Percentiles rank a stretch among this genome's conserved stretches.
These are phyloP conservation scores for Coregonus ussuriensis DNA, from an alignment of 2,797 vertebrate species.

Conservation along the genomic window DNA sequence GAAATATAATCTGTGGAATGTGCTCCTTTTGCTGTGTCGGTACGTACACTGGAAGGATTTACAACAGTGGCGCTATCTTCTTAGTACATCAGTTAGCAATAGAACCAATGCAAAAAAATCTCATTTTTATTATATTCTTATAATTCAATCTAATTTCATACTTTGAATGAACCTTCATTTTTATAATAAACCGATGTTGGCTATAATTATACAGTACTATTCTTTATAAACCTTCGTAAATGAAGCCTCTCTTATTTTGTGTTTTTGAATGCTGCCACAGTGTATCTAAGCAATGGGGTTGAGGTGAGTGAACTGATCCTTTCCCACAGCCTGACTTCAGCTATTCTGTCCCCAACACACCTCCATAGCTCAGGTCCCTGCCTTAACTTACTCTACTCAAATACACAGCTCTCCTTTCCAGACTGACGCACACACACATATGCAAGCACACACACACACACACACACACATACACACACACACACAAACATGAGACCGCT, in stretches of 20 bases:
- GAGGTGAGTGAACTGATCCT: background rate
- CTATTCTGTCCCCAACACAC: background rate
- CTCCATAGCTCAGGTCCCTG: slow-evolving; percentile 16
- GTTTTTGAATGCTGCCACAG: background rate
- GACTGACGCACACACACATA: slow-evolving; percentile 26
- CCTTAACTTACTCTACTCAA: slow-evolving; percentile 37
- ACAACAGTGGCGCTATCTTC: slow-evolving; percentile 3
- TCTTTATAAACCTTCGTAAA: background rate
- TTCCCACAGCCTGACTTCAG: background rate
- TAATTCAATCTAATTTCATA: background rate
- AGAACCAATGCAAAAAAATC: background rate
- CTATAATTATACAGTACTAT: background rate
- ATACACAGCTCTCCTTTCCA: slow-evolving; percentile 12
- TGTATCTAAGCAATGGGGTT: background rate
- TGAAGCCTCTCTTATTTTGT: background rate
- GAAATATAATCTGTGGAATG: slow-evolving; percentile 31
- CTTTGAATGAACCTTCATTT: background rate
- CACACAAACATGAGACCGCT: slow-evolving; percentile 49
- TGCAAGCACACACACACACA: slow-evolving; percentile 30
- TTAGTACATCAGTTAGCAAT: background rate
- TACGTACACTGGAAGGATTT: slow-evolving; percentile 12
- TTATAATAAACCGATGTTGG: background rate
- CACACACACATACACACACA: slow-evolving; percentile 17
- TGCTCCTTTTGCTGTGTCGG: background rate
- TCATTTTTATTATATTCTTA: background rate